phyloP scores from a whole-genome alignment of 2,888 invertebrate genomes.

The Parnassius smintheus region DNA sequence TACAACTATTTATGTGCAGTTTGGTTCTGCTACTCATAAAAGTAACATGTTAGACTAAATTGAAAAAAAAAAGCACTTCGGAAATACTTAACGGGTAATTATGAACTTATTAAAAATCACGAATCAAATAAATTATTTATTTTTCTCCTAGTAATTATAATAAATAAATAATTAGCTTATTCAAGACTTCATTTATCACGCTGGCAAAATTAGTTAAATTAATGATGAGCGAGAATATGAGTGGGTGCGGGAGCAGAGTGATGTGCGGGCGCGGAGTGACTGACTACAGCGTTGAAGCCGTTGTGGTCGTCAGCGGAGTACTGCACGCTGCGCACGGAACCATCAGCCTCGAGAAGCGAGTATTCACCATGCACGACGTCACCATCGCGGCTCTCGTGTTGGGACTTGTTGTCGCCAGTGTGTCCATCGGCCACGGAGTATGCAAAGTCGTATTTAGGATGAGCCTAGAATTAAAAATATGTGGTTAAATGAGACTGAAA shows the following conservation, averaged over 20 bases:
- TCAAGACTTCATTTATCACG: too few species aligned
- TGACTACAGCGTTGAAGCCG: constrained; percentile 79
- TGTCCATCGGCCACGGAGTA: constrained; percentile 82
- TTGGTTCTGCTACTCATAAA: too few species aligned
- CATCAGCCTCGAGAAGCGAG: constrained; percentile 80
- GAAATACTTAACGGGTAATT: too few species aligned
- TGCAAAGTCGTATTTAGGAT: constrained; percentile 77
- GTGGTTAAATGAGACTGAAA: not conserved
- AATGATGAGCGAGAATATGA: constrained; percentile 70
- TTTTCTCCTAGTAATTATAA: too few species aligned
- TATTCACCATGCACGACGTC: constrained; percentile 81
- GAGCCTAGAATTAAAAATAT: constrained; percentile 52
- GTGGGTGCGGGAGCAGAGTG: constrained; percentile 34
- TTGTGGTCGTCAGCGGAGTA: constrained; percentile 81
- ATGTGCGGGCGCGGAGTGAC: constrained; percentile 66
- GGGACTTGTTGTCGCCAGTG: constrained; percentile 82
- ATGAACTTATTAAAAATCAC: too few species aligned
- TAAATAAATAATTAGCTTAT: too few species aligned
- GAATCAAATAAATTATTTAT: too few species aligned
- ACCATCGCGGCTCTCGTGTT: constrained; percentile 79
- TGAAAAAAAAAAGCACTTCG: too few species aligned
- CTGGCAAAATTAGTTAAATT: constrained; percentile 30
- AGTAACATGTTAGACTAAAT: too few species aligned
- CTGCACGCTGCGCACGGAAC: constrained; percentile 80
- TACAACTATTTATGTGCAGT: too few species aligned